Percentiles rank a stretch among this genome's conserved stretches.
These are phyloP conservation scores for Drosophila sp. DNA, from an alignment of 1,140 invertebrate genomes.

Conservation along the genomic window DNA sequence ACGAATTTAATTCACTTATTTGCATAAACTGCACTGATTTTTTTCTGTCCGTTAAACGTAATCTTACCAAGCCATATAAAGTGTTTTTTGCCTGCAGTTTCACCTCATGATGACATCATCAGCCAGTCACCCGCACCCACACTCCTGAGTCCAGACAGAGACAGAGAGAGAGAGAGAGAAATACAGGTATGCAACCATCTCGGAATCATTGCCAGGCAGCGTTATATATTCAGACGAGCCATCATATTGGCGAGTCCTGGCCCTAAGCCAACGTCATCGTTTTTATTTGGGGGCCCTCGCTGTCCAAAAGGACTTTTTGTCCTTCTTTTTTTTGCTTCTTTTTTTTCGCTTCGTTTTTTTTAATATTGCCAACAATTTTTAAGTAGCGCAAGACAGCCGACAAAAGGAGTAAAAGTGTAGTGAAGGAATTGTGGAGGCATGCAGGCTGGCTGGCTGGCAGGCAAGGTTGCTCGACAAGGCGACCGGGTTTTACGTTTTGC, in stretches of 20 bases:
- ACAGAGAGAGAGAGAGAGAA: too few species aligned
- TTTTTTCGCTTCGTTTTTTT: constrained; percentile 39
- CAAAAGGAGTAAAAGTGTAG: constrained; percentile 11
- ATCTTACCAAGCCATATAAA: not conserved
- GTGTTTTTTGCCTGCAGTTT: not conserved
- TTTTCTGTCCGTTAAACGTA: not conserved
- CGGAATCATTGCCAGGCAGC: not conserved
- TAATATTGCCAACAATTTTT: constrained; percentile 75
- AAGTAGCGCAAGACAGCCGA: constrained; percentile 64
- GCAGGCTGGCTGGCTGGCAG: not conserved
- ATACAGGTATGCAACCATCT: not conserved
- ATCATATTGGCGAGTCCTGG: constrained; percentile 37
- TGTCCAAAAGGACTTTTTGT: not conserved
- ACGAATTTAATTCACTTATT: not conserved
- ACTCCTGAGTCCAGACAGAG: not conserved
- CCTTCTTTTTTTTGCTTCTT: not conserved
- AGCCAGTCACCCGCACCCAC: not conserved
- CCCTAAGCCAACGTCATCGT: constrained; percentile 8
- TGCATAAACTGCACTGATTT: not conserved
- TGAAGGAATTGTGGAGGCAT: constrained; percentile 51
- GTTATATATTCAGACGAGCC: constrained; percentile 35
- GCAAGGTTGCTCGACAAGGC: constrained; percentile 24
- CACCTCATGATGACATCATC: not conserved
- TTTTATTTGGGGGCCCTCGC: constrained; percentile 26
- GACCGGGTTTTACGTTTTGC: constrained; percentile 28